Percentiles rank a stretch among this genome's conserved stretches.
Evolutionary conservation across 64 coral and sea anemone species (phyloP).

Genomic region (Stichodactyla mertensii): DNA sequence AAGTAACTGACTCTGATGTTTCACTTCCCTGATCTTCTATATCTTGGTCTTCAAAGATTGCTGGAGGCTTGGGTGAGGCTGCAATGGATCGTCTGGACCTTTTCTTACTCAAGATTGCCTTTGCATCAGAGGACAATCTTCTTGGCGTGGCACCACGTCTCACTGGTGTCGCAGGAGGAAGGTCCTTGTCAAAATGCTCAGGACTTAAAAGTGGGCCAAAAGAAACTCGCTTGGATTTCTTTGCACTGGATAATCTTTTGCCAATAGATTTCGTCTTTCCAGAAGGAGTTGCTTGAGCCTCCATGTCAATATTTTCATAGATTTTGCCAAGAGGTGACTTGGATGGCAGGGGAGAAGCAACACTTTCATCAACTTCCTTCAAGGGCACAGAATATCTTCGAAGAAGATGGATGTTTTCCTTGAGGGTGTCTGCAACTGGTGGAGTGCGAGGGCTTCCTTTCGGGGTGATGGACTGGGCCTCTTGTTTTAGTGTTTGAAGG

Average conservation of each 20-base stretch:
- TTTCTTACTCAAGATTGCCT: conserved; percentile 2
- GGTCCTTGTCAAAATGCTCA: conserved; percentile 83
- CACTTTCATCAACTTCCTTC: conserved; percentile 76
- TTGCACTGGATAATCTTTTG: not conserved
- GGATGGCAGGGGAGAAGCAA: conserved; percentile 20
- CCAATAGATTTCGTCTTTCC: conserved; percentile 43
- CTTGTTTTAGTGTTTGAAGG: conserved; percentile 16
- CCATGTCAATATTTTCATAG: conserved; percentile 2
- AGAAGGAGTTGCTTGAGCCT: conserved; percentile 3
- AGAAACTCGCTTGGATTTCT: conserved; percentile 66
- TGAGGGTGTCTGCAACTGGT: conserved; percentile 35
- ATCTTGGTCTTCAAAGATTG: conserved; percentile 60
- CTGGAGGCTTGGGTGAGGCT: conserved; percentile 33
- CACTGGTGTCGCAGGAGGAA: conserved; percentile 83
- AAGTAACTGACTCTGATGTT: not conserved
- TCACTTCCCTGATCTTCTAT: not conserved
- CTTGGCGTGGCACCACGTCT: conserved; percentile 72
- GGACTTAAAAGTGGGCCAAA: conserved; percentile 94
- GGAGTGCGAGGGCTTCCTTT: conserved; percentile 74
- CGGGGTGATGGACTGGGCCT: conserved; percentile 28
- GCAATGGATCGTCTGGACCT: conserved; percentile 63
- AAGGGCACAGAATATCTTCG: conserved; percentile 64
- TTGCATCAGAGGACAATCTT: conserved; percentile 14
- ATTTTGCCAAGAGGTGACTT: conserved; percentile 42
- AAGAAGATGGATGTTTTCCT: conserved; percentile 72